Percentiles rank a stretch among this genome's conserved stretches.
Conservation (phyloP, 2,888 invertebrate genomes). For the Microchrysa polita region DNA sequence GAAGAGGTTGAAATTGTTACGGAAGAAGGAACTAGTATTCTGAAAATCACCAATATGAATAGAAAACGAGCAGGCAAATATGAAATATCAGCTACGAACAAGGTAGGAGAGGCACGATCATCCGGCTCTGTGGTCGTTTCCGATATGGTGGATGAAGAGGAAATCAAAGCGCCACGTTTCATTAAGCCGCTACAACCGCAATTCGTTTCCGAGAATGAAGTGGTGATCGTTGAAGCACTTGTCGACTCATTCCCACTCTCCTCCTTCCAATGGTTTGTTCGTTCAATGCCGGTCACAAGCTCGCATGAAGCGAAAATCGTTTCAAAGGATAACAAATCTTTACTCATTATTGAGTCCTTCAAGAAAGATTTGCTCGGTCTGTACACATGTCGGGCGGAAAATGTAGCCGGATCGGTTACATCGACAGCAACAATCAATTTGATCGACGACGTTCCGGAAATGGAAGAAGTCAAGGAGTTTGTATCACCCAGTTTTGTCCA, state of each 20-base stretch:
- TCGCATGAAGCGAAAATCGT: constrained; percentile 77
- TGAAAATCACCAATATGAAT: constrained; percentile 74
- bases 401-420: constrained; percentile 89
- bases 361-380: constrained; percentile 76
- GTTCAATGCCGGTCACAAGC: constrained; percentile 76
- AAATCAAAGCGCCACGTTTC: constrained; percentile 77
- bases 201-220: constrained; percentile 76
- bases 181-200: constrained; percentile 76
- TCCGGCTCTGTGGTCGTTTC: constrained; percentile 84
- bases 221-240: constrained; percentile 79
- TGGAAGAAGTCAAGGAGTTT: constrained; percentile 70
- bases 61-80: constrained; percentile 87
- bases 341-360: constrained; percentile 78
- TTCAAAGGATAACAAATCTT: constrained; percentile 79
- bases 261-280: constrained; percentile 88
- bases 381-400: constrained; percentile 89
- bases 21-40: constrained; percentile 71
- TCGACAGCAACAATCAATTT: constrained; percentile 79
- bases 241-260: constrained; percentile 82
- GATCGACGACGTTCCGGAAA: constrained; percentile 65
- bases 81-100: constrained; percentile 83
- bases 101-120: constrained; percentile 79
- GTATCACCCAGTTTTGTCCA: constrained; percentile 81
- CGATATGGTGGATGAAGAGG: constrained; percentile 69
- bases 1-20: constrained; percentile 70